A percentile compares a stretch with the other conserved stretches of the same genome.
Conservation (phyloP, 2,113 vertebrate species). For the Theropithecus gelada region DNA sequence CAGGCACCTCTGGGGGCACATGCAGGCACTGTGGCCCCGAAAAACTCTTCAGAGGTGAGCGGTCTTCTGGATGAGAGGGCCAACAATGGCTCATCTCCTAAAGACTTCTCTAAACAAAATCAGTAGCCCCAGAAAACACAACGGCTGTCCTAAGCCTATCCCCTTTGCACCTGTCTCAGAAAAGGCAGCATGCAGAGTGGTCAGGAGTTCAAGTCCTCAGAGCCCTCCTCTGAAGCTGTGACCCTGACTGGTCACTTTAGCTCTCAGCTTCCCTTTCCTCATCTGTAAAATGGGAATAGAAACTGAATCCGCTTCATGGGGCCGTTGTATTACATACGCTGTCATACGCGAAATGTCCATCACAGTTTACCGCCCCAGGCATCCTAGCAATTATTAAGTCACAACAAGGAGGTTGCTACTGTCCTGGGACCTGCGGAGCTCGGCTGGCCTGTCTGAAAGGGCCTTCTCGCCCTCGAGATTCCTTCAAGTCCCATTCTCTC, state of each 20-base stretch:
- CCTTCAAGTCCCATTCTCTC: not conserved
- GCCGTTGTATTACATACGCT: not conserved
- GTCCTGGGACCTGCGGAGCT: not conserved
- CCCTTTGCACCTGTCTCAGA: not conserved
- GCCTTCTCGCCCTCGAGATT: not conserved
- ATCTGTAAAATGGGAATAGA: slow-evolving; percentile 61
- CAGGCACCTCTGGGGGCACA: not conserved
- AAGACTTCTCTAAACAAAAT: not conserved
- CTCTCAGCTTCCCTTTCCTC: slow-evolving; percentile 12
- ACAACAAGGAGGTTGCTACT: not conserved
- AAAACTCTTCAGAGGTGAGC: not conserved
- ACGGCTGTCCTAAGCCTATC: not conserved
- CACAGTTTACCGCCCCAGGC: too few species aligned
- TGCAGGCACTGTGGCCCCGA: not conserved
- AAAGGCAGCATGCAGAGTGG: not conserved
- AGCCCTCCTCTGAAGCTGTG: not conserved
- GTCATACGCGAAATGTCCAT: not conserved
- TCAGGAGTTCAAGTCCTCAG: not conserved
- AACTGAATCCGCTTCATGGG: not conserved
- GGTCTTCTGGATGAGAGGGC: not conserved
- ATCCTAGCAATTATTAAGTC: not conserved
- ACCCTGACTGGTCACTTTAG: not conserved
- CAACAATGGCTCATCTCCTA: not conserved
- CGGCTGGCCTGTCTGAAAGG: not conserved
- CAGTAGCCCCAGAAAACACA: not conserved